These are phyloP conservation scores for Meloidogyne chitwoodi DNA, from an alignment of 1,140 invertebrate species.

Conservation along the genomic window DNA sequence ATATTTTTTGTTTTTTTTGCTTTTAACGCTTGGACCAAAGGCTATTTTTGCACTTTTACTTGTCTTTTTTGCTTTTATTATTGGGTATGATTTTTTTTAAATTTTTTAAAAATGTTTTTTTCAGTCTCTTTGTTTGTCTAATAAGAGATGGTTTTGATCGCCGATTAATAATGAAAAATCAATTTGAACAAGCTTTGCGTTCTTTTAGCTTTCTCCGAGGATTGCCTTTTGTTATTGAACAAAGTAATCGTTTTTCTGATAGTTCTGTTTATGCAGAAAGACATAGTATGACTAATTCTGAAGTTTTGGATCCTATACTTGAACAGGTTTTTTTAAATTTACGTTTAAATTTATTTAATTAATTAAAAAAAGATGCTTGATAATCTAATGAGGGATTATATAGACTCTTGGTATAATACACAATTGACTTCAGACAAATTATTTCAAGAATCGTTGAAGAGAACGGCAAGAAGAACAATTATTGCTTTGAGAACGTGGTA, in stretches of 20 bases:
- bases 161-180: not conserved
- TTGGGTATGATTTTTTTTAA: not conserved
- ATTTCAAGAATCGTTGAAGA: conserved; percentile 27
- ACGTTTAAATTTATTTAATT: not conserved
- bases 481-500: conserved; percentile 29
- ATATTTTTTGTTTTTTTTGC: not conserved
- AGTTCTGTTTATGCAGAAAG: conserved; percentile 24
- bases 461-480: conserved; percentile 28
- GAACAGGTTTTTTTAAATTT: conserved; percentile 26
- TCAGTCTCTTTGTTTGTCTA: not conserved
- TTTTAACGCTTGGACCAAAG: not conserved
- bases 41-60: not conserved
- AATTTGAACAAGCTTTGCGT: not conserved
- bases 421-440: conserved; percentile 27
- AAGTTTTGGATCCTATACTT: conserved; percentile 27
- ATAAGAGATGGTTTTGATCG: not conserved
- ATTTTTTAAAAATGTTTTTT: not conserved
- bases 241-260: conserved; percentile 2
- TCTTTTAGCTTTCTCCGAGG: not conserved
- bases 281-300: conserved; percentile 33
- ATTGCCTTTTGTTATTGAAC: not conserved
- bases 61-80: not conserved
- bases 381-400: conserved; percentile 31
- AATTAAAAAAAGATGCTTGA: conserved; percentile 23
- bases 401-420: conserved; percentile 34